Evolutionary conservation across 2,888 invertebrate species (phyloP).

Genomic region (Noctua pronuba): DNA sequence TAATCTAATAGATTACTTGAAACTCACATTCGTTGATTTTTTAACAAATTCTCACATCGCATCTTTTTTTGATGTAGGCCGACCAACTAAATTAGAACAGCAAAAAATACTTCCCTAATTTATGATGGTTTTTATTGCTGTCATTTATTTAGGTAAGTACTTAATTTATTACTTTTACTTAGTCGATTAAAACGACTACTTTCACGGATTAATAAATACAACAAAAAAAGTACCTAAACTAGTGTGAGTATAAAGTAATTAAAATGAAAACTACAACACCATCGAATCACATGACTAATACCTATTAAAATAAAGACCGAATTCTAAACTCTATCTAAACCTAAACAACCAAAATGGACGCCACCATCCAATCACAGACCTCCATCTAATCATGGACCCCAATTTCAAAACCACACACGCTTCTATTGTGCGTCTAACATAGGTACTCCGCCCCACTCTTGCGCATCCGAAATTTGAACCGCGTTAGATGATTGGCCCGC

Average conservation of each 20-base stretch:
- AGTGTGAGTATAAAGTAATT: fast-evolving
- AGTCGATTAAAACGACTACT: neutral
- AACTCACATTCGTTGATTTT: neutral
- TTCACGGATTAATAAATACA: neutral
- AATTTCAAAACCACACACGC: slow-evolving; percentile 36
- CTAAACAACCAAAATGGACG: slow-evolving; percentile 29
- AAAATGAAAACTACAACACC: neutral
- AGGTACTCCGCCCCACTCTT: slow-evolving; percentile 75
- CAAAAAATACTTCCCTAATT: neutral
- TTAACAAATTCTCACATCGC: neutral
- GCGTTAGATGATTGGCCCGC: slow-evolving; percentile 85
- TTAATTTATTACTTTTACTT: too few relatives aligned
- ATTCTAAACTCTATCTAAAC: neutral
- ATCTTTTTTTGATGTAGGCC: neutral
- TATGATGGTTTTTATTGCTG: neutral
- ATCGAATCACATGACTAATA: neutral
- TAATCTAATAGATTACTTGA: neutral
- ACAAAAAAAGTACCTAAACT: neutral
- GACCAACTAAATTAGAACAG: neutral
- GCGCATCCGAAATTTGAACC: slow-evolving; percentile 87
- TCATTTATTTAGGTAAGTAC: too few relatives aligned
- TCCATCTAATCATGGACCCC: slow-evolving; percentile 45
- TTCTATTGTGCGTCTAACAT: slow-evolving; percentile 77
- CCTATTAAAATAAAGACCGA: neutral
- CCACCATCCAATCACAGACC: slow-evolving; percentile 37